These are phyloP conservation scores for Hydrolagus colliei DNA, from an alignment of 2,797 vertebrate species.

Conservation along the genomic window DNA sequence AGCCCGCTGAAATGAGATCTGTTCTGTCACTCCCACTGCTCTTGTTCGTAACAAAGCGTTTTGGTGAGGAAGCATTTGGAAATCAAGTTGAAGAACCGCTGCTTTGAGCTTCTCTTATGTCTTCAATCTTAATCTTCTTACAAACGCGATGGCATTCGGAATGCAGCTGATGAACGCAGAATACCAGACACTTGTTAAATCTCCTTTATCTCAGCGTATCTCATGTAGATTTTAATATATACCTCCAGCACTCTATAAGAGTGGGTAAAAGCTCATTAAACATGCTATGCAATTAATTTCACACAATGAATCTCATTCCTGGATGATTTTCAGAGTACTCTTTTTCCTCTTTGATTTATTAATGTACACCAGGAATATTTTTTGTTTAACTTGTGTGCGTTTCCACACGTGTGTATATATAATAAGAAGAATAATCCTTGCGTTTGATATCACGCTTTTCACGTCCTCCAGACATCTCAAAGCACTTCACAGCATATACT, in stretches of 20 bases:
- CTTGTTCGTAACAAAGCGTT: not conserved
- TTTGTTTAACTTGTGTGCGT: too few species aligned
- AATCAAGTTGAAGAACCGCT: not conserved
- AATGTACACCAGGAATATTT: too few species aligned
- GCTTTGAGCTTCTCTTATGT: not conserved
- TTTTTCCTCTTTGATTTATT: not conserved
- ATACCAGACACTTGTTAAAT: not conserved
- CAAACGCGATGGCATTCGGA: not conserved
- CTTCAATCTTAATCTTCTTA: not conserved
- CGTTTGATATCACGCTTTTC: too few species aligned
- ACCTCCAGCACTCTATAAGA: not conserved
- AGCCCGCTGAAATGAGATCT: conserved; percentile 16
- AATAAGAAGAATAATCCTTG: too few species aligned
- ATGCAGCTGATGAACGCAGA: not conserved
- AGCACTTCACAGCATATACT: too few species aligned
- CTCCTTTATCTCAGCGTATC: not conserved
- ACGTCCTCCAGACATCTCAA: too few species aligned
- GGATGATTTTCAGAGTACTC: not conserved
- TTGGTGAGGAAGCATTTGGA: not conserved
- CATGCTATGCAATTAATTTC: not conserved
- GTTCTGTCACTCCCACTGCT: conserved; percentile 15
- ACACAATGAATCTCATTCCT: not conserved
- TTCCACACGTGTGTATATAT: too few species aligned
- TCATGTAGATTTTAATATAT: not conserved
- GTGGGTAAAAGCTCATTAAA: not conserved